These are phyloP conservation scores for Pharmacophagus antenor DNA, from an alignment of 2,888 invertebrate species.

Conservation along the genomic window DNA sequence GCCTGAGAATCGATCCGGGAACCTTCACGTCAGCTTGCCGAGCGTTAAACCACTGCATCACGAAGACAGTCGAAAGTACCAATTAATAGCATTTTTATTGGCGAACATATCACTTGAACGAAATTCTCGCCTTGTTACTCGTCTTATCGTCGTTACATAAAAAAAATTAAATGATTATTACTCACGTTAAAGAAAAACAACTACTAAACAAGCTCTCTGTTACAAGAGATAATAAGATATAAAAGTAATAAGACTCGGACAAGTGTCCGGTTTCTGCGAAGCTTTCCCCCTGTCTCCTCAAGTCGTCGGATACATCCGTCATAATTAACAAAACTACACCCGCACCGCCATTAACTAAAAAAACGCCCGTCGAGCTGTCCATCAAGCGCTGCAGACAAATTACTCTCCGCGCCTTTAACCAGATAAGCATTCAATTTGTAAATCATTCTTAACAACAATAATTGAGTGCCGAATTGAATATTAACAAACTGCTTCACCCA, in stretches of 20 bases:
- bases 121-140: no score
- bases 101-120: no score
- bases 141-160: background rate
- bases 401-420: constrained; percentile 34
- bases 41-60: no score
- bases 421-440: constrained; percentile 32
- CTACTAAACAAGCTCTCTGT: background rate
- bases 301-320: constrained; percentile 42
- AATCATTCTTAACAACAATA: constrained; percentile 18
- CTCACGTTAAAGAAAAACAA: background rate
- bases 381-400: constrained; percentile 48
- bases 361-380: constrained; percentile 49
- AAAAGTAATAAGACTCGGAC: constrained; percentile 1
- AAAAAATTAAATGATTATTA: background rate
- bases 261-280: constrained; percentile 11
- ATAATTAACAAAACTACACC: constrained; percentile 50
- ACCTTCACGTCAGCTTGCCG: no score
- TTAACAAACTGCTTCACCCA: background rate
- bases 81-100: no score
- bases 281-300: constrained; percentile 31
- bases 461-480: constrained; percentile 3
- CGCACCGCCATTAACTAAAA: constrained; percentile 52
- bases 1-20: no score
- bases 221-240: background rate
- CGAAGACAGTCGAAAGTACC: no score